Base-by-base conservation (phyloP, 1,140 invertebrate genomes). In the Parasteatoda tepidariorum region DNA sequence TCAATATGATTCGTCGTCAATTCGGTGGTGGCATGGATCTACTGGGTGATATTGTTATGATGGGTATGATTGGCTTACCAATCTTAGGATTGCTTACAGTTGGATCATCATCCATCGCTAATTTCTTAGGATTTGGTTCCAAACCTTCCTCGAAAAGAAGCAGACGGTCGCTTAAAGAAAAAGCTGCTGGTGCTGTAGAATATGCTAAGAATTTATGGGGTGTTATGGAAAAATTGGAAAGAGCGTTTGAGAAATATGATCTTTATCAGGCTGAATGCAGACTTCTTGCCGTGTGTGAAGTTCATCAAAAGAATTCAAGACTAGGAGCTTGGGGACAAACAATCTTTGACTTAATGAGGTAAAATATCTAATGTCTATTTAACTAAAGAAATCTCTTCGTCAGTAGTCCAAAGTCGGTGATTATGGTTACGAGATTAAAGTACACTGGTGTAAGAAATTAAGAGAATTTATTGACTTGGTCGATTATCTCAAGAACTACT, bases 21-120 rank as follows among this genome's bases (percentile, higher is more conserved):
- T 64, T 84, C 13, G 74, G 74, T n/a, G 84, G 75, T 24, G 75
- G 74, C n/a, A 67, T 84, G 64, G 83, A 84, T 28, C 61, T 84
- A 7, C 31, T 79, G 13, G 67, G 73, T 28, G 84, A 84, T 31
- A 70, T 84, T n/a, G 84, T 76, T 2, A 70, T 84, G 24, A 70
- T 84, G 75, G 67, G 73, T n/a, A 57, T 84, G 55, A 68, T 84
- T 30, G 75, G 84, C 24, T 33, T 84, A 38, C 84, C 84, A 22
- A 84, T 84, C 15, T 31, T 84, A 6, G 84, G 84, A 34, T 68
- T 84, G 31, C 64, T 84, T 5, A 76, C 84, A n/a, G 67, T 84
- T 22, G 78, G 78, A 9, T 82, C 78, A 3, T 70, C 78, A n/a
- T 82, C 78, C 9, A 70, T 82, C 24, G 78, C 66, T 26, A 82